Evolutionary conservation across 1,140 invertebrate genomes (phyloP).

Genomic region (Mycetomoellerius zeteki): DNA sequence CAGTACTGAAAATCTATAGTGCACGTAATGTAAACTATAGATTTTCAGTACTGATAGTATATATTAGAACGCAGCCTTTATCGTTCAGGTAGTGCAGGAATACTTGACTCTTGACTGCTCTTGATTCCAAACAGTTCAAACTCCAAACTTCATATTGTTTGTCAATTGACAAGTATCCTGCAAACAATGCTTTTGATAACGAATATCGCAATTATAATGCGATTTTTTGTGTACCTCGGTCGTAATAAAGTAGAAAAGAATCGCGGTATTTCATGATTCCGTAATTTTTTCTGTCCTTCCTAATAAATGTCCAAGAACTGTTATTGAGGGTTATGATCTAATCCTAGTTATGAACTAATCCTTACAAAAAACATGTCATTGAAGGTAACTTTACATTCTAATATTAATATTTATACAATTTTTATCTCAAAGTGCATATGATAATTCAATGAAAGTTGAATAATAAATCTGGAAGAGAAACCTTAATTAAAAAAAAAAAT

Average conservation of each 20-base stretch:
- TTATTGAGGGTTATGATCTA: conserved; percentile 9
- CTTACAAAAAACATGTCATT: conserved; percentile 26
- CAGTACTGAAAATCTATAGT: too few relatives aligned
- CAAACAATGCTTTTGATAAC: not conserved
- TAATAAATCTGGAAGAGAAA: not conserved
- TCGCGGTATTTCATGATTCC: not conserved
- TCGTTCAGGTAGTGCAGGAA: too few relatives aligned
- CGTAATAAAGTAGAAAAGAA: not conserved
- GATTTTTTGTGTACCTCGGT: not conserved
- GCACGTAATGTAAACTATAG: too few relatives aligned
- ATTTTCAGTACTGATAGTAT: too few relatives aligned
- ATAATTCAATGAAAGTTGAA: not conserved
- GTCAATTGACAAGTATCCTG: not conserved
- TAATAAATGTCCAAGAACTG: not conserved
- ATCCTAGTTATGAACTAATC: not conserved
- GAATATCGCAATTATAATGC: not conserved
- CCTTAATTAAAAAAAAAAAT: not conserved
- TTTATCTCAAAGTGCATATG: not conserved
- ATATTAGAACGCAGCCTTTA: too few relatives aligned
- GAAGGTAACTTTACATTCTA: conserved; percentile 16
- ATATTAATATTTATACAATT: conserved; percentile 3
- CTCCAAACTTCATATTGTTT: too few relatives aligned
- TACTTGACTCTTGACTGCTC: too few relatives aligned
- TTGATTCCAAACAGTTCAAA: too few relatives aligned
- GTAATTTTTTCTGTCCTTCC: not conserved